phyloP scores from a whole-genome alignment of 2,113 vertebrate species.

The Zosterops borbonicus region DNA sequence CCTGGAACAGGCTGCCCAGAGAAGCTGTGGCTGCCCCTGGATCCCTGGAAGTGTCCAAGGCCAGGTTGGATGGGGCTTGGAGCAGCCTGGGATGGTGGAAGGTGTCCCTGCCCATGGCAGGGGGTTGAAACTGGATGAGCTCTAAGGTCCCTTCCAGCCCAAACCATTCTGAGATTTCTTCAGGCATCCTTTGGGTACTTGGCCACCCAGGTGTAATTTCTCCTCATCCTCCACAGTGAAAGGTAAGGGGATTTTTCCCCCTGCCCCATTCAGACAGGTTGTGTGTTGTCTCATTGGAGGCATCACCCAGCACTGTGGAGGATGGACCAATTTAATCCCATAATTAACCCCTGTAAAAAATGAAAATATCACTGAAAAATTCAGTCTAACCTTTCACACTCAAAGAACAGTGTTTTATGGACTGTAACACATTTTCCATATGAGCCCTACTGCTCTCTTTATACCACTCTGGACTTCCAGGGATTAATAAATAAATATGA shows the following conservation, averaged over 20 bases:
- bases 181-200: not conserved
- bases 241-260: not conserved
- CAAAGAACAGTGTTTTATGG: not conserved
- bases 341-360: not conserved
- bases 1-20: not conserved
- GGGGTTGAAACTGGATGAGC: not conserved
- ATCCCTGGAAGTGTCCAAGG: not conserved
- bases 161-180: not conserved
- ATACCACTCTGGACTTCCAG: not conserved
- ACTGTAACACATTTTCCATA: not conserved
- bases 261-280: not conserved
- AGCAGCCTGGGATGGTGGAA: not conserved
- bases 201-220: not conserved
- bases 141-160: not conserved
- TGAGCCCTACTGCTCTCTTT: not conserved
- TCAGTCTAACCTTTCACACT: not conserved
- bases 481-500: not conserved
- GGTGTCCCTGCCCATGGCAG: not conserved
- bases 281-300: not conserved
- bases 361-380: not conserved
- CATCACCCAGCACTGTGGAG: not conserved
- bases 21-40: not conserved
- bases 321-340: not conserved
- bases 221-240: not conserved
- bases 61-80: fast-evolving